These are phyloP conservation scores for Rhimphoctona megacephalus DNA, from an alignment of 2,888 invertebrate species.

Conservation along the genomic window DNA sequence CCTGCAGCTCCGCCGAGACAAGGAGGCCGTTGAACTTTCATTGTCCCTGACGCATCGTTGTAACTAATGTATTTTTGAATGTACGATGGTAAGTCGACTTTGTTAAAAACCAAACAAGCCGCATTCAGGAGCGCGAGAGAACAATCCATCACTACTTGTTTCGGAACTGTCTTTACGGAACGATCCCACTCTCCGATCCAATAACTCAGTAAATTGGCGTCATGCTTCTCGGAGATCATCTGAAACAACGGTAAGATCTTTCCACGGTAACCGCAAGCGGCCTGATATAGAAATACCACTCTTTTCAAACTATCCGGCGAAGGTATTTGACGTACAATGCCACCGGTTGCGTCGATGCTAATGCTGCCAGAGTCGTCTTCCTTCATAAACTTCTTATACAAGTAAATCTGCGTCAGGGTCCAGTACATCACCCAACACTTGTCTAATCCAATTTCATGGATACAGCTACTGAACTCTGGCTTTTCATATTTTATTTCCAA, in stretches of 20 bases:
- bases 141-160: slow-evolving; percentile 68
- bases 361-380: slow-evolving; percentile 57
- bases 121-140: slow-evolving; percentile 71
- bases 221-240: slow-evolving; percentile 73
- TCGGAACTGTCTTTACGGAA: slow-evolving; percentile 66
- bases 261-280: slow-evolving; percentile 56
- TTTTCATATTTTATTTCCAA: slow-evolving; percentile 59
- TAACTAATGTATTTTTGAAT: slow-evolving; percentile 60
- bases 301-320: slow-evolving; percentile 59
- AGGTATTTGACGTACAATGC: slow-evolving; percentile 59
- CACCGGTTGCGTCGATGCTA: slow-evolving; percentile 73
- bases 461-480: slow-evolving; percentile 56
- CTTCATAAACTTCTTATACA: slow-evolving; percentile 65
- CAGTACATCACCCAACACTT: slow-evolving; percentile 68
- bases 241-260: slow-evolving; percentile 72
- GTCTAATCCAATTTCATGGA: slow-evolving; percentile 65
- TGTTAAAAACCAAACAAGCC: slow-evolving; percentile 68
- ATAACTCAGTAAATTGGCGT: slow-evolving; percentile 68
- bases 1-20: slow-evolving; percentile 66
- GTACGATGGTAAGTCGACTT: slow-evolving; percentile 62
- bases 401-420: slow-evolving; percentile 64
- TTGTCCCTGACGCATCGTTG: background rate
- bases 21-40: slow-evolving; percentile 23
- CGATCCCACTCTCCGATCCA: slow-evolving; percentile 71
- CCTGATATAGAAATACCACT: slow-evolving; percentile 71